phyloP scores from a whole-genome alignment of 2,888 invertebrate species.

The Phyto melanocephala region DNA sequence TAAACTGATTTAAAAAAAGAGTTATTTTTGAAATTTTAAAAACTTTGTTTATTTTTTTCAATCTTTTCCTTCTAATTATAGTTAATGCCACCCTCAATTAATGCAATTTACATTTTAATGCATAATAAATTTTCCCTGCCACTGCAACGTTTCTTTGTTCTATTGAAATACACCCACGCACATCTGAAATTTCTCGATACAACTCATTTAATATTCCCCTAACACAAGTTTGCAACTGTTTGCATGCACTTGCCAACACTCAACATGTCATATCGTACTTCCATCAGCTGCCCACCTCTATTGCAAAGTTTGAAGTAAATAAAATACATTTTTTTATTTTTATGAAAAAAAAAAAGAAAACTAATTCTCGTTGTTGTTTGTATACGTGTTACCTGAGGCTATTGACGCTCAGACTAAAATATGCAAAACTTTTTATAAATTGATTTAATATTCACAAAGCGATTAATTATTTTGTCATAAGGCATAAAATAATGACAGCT shows the following conservation, averaged over 20 bases:
- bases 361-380: constrained; percentile 31
- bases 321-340: constrained; percentile 11
- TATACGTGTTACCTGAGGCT: constrained; percentile 56
- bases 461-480: constrained; percentile 70
- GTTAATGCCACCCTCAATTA: background rate
- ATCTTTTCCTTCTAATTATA: too few relatives aligned
- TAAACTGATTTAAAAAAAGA: too few relatives aligned
- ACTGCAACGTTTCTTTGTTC: background rate
- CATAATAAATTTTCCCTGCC: background rate
- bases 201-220: constrained; percentile 47
- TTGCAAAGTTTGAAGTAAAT: constrained; percentile 36
- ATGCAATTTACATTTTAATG: background rate
- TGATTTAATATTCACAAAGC: constrained; percentile 71
- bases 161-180: constrained; percentile 8
- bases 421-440: constrained; percentile 52
- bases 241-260: constrained; percentile 57
- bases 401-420: constrained; percentile 54
- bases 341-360: constrained; percentile 16
- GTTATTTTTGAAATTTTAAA: too few relatives aligned
- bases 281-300: constrained; percentile 46
- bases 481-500: constrained; percentile 64
- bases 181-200: background rate
- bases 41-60: too few relatives aligned
- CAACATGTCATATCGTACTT: constrained; percentile 47
- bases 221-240: constrained; percentile 49